These are phyloP conservation scores for Coelogynopora nodosa DNA, from an alignment of 2,888 invertebrate genomes.

Conservation along the genomic window DNA sequence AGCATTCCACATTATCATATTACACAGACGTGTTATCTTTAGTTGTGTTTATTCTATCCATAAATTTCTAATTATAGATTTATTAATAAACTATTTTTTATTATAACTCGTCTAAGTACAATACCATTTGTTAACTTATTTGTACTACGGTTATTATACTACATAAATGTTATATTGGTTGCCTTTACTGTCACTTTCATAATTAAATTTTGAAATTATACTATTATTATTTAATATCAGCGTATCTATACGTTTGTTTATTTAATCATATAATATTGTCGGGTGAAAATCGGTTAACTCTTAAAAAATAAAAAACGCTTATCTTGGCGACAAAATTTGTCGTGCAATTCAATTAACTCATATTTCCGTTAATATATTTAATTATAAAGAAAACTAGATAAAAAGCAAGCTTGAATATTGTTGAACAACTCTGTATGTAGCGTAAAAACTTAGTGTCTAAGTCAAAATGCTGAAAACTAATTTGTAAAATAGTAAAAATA, in stretches of 20 bases:
- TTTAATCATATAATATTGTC: background rate
- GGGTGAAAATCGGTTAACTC: background rate
- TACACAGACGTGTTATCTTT: background rate
- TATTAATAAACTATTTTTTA: background rate
- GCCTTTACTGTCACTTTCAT: background rate
- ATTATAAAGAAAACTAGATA: background rate
- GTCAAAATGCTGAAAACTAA: background rate
- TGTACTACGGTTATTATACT: background rate
- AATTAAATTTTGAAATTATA: background rate
- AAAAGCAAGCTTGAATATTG: background rate
- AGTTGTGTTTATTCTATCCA: background rate
- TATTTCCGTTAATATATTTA: background rate
- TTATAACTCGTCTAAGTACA: background rate
- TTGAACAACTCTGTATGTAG: background rate
- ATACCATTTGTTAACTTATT: background rate
- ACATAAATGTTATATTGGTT: background rate
- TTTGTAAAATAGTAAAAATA: background rate
- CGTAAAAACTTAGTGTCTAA: background rate
- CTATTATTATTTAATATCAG: background rate
- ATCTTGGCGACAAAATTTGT: background rate
- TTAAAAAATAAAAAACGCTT: background rate
- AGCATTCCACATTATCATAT: background rate
- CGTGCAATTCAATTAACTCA: background rate
- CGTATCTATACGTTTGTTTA: background rate
- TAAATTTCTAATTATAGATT: background rate